A percentile compares a stretch with the other conserved stretches of the same genome.
phyloP scores from a whole-genome alignment of 1,140 invertebrate species.

The Penaeus chinensis region DNA sequence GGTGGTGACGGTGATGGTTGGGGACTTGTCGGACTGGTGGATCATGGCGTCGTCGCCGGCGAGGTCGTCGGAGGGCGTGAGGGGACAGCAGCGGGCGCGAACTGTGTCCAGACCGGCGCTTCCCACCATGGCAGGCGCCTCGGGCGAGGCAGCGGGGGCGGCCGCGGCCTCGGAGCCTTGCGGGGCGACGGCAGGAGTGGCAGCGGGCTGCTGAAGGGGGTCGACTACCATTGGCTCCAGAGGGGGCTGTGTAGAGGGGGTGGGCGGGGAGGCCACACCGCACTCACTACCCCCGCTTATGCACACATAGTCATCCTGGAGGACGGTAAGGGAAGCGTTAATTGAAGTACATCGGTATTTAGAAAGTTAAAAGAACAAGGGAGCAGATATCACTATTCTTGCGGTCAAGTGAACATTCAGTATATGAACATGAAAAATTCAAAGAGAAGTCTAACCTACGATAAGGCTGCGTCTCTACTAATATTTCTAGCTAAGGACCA shows the following conservation, averaged over 20 bases:
- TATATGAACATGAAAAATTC: neutral
- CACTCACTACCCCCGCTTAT: constrained; percentile 53
- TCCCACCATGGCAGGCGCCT: constrained; percentile 46
- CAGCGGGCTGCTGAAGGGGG: constrained; percentile 29
- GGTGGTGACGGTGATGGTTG: neutral
- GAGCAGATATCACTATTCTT: neutral
- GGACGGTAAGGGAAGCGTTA: neutral
- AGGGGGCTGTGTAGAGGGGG: constrained; percentile 15
- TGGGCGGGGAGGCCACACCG: constrained; percentile 14
- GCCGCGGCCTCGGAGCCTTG: constrained; percentile 20
- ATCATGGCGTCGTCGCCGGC: constrained; percentile 41
- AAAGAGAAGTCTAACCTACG: neutral
- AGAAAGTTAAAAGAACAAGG: neutral
- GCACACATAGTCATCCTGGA: constrained; percentile 63
- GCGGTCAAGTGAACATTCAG: neutral
- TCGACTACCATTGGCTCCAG: constrained; percentile 56
- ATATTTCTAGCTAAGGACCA: too few relatives aligned
- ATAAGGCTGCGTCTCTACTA: too few relatives aligned
- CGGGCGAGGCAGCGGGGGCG: neutral
- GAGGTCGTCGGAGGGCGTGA: constrained; percentile 17
- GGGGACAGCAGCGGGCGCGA: constrained; percentile 46
- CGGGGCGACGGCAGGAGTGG: constrained; percentile 5
- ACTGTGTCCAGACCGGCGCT: constrained; percentile 53
- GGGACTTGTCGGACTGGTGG: constrained; percentile 40
- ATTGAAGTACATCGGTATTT: neutral